These are phyloP conservation scores for Rhynchophorus ferrugineus DNA, from an alignment of 1,140 invertebrate genomes.

Conservation along the genomic window DNA sequence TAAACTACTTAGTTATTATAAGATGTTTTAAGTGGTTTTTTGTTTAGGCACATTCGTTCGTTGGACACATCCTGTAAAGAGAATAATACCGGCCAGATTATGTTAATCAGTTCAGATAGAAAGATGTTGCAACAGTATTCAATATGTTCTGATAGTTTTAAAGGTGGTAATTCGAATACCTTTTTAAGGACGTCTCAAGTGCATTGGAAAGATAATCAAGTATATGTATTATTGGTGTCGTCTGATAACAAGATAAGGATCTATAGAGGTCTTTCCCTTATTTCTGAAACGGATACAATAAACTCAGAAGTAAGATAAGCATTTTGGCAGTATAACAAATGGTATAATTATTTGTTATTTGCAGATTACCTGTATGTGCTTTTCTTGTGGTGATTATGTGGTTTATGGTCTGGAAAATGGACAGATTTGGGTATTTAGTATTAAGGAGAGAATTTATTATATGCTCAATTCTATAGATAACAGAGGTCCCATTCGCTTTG, in stretches of 20 bases:
- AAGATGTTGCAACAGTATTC: constrained; percentile 23
- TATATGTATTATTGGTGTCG: constrained; percentile 11
- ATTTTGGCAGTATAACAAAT: too few species aligned
- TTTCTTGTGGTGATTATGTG: constrained; percentile 22
- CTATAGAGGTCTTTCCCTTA: constrained; percentile 14
- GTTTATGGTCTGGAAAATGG: constrained; percentile 20
- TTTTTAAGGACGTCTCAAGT: constrained; percentile 7
- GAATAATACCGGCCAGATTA: constrained; percentile 14
- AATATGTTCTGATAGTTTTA: constrained; percentile 8
- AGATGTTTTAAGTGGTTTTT: too few species aligned
- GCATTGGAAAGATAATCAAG: constrained; percentile 19
- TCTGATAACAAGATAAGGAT: constrained; percentile 20
- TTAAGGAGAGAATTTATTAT: constrained; percentile 9
- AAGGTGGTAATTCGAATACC: constrained; percentile 6
- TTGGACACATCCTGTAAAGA: constrained; percentile 21
- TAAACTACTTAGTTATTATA: too few species aligned
- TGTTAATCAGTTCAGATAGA: constrained; percentile 22
- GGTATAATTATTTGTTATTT: background rate
- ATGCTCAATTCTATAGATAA: background rate
- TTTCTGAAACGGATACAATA: constrained; percentile 19
- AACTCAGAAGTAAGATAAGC: background rate
- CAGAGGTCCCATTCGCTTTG: background rate
- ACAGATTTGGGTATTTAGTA: constrained; percentile 17
- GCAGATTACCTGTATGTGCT: constrained; percentile 12
- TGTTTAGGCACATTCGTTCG: constrained; percentile 3